Evolutionary conservation across 2,888 invertebrate species (phyloP), one percentile per base, ranked within the genome.

Genomic region (Pseudoips prasinana): DNA sequence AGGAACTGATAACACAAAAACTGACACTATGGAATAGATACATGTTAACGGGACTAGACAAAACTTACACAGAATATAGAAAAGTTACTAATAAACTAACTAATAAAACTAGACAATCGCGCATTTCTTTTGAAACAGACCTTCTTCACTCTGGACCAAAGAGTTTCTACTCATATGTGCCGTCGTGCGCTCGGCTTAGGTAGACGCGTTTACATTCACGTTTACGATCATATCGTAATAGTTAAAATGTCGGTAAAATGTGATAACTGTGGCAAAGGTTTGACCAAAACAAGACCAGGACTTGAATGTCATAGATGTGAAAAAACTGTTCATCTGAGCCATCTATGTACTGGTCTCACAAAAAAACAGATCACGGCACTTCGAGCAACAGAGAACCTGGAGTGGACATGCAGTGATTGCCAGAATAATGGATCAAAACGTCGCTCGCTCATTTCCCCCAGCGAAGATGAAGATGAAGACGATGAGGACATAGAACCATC

Each of bases 381-480:
- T 5, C 25, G 29, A n/a, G 41, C 36, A 9, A 19, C 41, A 1
- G 41, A 41, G 3, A 37, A 29, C 24, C 22, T 41, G 6, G 35
- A 33, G 7, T 41, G 36, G 41, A 25, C 25, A 1, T 41, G 36
- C 25, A 8, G 17, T 7, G 27, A 25, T 1, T 38, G 32, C 25
- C 23, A 29, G 8, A 17, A 24, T 4, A 17, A 14, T 1, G 7
- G 24, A 7, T 14, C 25, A n/a, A 37, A 26, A n/a, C 14, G 27
- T 17, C 18, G 22, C 7, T 20, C 29, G 1, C 20, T 42, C n/a
- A 22, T 42, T 22, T 11, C 30, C n/a, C 25, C 29, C 1, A 34
- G 34, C 2, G 41, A 48, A n/a, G 31, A 39, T 1, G n/a, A n/a
- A n/a, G 44, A 48, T 4, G 39, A 45, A 10, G 32, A 36, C 25